Evolutionary conservation across 2,888 invertebrate species (phyloP), one percentile per base, ranked within the genome.

Genomic region (Eudasyphora cyanicolor): DNA sequence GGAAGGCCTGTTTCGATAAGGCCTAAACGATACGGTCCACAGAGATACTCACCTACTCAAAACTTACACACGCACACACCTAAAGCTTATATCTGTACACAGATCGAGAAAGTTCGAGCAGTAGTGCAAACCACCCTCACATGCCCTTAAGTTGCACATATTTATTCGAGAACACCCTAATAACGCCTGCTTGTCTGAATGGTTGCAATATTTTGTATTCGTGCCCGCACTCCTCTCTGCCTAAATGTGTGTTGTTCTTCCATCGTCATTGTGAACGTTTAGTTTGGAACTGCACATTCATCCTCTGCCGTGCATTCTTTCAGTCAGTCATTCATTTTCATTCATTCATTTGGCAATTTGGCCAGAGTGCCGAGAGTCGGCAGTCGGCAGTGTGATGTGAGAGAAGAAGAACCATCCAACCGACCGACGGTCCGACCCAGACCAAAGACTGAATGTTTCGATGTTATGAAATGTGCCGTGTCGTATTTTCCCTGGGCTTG

Each of bases 391-490:
- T 77, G 35, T 38, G 70, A 69, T 49, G 79, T n/a, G n/a, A n/a
- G n/a, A 75, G 76, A 76, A 51, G 77, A 62, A 67, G n/a, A n/a
- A n/a, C n/a, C n/a, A n/a, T n/a, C n/a, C n/a, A n/a, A n/a, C n/a
- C n/a, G n/a, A n/a, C n/a, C n/a, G n/a, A n/a, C n/a, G n/a, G 79
- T 51, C 57, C 42, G 38, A n/a, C n/a, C n/a, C n/a, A 35, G 77
- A 80, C 67, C 49, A 76, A 83, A 67, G 69, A 82, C 81, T 73
- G 77, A 77, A 76, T 80, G 75, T 54, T 78, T 80, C 77, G 77
- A 78, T 84, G 67, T 82, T 82, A 79, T 82, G 76, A 84, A 82
- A 84, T 84, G 78, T 84, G 75, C 78, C 75, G 35, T 54, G n/a
- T 42, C 17, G 60, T 84, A 29, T 67, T 42, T 42, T 24, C 42